These are phyloP conservation scores for Tenebrio molitor DNA, from an alignment of 1,140 invertebrate genomes.

Conservation along the genomic window DNA sequence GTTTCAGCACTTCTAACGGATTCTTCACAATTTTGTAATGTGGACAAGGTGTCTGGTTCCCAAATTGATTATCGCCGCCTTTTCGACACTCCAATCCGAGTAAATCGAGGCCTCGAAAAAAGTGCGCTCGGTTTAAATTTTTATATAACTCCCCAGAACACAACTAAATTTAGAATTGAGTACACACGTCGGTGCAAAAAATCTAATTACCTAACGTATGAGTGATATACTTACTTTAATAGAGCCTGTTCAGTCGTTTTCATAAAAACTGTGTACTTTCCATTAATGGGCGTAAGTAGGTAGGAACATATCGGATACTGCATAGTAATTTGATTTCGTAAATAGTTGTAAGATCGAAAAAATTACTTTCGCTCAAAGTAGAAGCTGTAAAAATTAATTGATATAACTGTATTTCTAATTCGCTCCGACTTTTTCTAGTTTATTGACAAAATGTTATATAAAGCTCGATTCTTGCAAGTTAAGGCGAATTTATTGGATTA, in stretches of 20 bases:
- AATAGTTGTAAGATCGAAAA: not conserved
- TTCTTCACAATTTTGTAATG: not conserved
- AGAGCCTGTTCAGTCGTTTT: no score
- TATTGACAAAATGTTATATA: conserved; percentile 27
- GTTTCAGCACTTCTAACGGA: not conserved
- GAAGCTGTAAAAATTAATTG: conserved; percentile 22
- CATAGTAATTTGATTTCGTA: not conserved
- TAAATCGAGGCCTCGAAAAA: not conserved
- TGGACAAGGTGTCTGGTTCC: not conserved
- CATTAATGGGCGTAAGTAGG: not conserved
- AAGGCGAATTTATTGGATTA: conserved; percentile 18
- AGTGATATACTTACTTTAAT: no score
- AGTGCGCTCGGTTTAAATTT: not conserved
- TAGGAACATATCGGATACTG: not conserved
- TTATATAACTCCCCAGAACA: not conserved
- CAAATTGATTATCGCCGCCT: conserved; percentile 7
- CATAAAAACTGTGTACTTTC: not conserved
- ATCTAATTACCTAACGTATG: no score
- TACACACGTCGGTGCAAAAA: no score
- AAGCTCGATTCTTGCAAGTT: not conserved
- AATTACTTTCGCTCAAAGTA: conserved; percentile 17
- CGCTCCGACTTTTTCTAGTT: conserved; percentile 12
- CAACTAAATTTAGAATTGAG: no score
- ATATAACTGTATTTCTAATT: conserved; percentile 17
- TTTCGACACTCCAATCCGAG: not conserved